Base-by-base conservation (phyloP, 53 echinoderm and acorn worm genomes). In the Astropecten irregularis region DNA sequence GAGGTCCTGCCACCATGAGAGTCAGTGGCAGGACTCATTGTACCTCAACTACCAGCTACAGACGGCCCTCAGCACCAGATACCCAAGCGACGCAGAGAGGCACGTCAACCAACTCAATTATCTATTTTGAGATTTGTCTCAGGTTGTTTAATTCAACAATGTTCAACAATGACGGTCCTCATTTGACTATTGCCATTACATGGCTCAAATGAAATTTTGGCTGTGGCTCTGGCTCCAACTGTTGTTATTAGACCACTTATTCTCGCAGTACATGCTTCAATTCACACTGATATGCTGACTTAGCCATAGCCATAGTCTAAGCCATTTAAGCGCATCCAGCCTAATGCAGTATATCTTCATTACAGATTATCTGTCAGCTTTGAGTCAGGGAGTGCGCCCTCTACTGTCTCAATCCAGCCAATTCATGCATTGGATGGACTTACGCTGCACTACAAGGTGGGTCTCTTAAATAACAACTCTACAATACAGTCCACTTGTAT, bases 41-140 rank as follows among this genome's bases (percentile, higher is more conserved):
- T 84, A 93, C 31, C 89, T 95, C 13, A 93, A 93, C 51, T 90
- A 83, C 23, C 89, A 86, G 61, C 85, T 95, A 3, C 96, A 95
- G 40, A 87, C 91, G 9, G 92, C 93, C 11, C 50, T 95, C 36
- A 60, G 86, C 35, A 29, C 79, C 0, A 85, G 88, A 28, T 76
- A 48, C 35, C 84, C 90, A 4, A 18, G n/a, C 30, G 69, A 70
- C 7, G 48, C 70, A 5, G 90, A 86, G 22, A 85, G 90, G 81
- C 69, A 14, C 19, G 71, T 51, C 16, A 30, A 28, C n/a, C n/a
- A n/a, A n/a, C n/a, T n/a, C n/a, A n/a, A n/a, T n/a, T n/a, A n/a
- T n/a, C n/a, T n/a, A n/a, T 27, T 73, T 22, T 42, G 15, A 13
- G 40, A 4, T n/a, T 33, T 71, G 29, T 16, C 0, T 1, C 55